Percentiles rank a stretch among this genome's conserved stretches.
Conservation (phyloP, 2,797 vertebrate genomes). For the Thunnus albacares region DNA sequence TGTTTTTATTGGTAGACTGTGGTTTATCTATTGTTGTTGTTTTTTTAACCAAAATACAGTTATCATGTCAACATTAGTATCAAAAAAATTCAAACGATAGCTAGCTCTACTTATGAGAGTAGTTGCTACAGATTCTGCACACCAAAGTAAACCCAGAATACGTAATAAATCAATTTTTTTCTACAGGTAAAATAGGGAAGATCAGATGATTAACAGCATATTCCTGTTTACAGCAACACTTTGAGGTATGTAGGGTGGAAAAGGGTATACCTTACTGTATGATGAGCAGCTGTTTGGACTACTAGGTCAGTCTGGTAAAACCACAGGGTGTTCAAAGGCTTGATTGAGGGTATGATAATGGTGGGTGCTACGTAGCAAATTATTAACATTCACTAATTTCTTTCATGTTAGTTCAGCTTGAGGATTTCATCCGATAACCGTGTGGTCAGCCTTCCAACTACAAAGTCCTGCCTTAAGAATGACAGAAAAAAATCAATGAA, state of each 20-base stretch:
- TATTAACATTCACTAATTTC: background rate
- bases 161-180: background rate
- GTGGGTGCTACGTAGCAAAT: background rate
- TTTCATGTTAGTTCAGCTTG: background rate
- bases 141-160: background rate
- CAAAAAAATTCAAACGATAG: background rate
- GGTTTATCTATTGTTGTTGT: too few relatives aligned
- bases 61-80: slow-evolving; percentile 2
- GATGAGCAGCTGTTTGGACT: background rate
- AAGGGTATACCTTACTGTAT: background rate
- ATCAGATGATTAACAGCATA: background rate
- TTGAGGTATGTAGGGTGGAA: too few relatives aligned
- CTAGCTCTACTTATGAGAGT: background rate
- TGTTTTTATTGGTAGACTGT: background rate
- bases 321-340: background rate
- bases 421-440: background rate
- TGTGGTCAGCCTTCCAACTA: background rate
- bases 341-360: background rate
- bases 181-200: background rate
- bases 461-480: background rate
- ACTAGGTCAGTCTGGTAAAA: background rate
- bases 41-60: background rate
- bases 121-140: background rate
- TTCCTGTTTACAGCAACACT: background rate
- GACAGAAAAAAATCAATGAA: background rate